A percentile compares a stretch with the other conserved stretches of the same genome.
phyloP scores from a whole-genome alignment of 2,113 vertebrate species.

The Poecile atricapillus region DNA sequence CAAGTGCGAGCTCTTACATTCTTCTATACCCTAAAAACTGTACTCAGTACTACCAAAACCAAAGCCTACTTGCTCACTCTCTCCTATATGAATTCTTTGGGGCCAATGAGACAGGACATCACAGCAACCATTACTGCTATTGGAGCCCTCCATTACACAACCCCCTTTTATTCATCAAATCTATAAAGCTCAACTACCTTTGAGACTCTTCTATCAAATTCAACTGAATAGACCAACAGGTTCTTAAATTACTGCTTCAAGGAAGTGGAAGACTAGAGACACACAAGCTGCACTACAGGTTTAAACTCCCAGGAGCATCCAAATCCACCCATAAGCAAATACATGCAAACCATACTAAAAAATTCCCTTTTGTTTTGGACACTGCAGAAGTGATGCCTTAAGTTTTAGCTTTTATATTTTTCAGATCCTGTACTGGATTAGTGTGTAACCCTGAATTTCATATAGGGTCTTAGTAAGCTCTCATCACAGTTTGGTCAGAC shows the following conservation, averaged over 20 bases:
- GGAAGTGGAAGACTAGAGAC: background rate
- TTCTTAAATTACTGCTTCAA: constrained; percentile 1
- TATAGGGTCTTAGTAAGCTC: background rate
- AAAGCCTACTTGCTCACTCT: background rate
- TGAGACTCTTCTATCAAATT: background rate
- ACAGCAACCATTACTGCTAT: background rate
- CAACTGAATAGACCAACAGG: background rate
- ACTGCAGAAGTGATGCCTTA: background rate
- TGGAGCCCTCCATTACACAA: background rate
- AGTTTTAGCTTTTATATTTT: background rate
- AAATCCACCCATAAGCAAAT: constrained; percentile 1
- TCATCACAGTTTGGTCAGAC: background rate
- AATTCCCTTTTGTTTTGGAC: background rate
- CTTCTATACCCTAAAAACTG: background rate
- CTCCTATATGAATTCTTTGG: background rate
- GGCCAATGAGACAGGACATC: background rate
- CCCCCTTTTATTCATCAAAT: background rate
- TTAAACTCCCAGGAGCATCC: constrained; percentile 3
- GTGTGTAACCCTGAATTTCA: background rate
- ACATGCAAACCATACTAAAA: background rate
- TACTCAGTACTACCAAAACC: background rate
- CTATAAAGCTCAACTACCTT: background rate
- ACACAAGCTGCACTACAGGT: constrained; percentile 17
- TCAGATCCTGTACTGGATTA: background rate
- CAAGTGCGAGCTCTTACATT: background rate